Conservation (phyloP, 2,888 invertebrate genomes). For the Hedychridium roseum region DNA sequence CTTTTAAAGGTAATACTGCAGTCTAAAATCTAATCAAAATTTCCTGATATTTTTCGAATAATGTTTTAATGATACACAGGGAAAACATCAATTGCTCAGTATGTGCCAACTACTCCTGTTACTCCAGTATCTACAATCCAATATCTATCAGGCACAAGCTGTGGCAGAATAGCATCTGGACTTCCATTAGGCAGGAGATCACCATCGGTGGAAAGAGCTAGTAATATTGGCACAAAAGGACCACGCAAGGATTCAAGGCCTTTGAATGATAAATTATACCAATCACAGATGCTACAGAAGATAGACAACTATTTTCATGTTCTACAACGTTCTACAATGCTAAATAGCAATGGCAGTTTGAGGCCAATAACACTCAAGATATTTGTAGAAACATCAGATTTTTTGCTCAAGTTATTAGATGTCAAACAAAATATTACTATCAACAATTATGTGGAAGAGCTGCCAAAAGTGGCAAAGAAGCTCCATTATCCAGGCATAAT, state of each 20-base stretch:
- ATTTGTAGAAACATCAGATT: conserved; percentile 50
- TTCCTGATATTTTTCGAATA: neutral
- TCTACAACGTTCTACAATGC: conserved; percentile 34
- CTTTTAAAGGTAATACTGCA: conserved; percentile 24
- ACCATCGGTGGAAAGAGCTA: conserved; percentile 51
- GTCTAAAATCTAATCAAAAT: neutral
- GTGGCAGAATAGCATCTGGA: conserved; percentile 2
- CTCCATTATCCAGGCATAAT: conserved; percentile 68
- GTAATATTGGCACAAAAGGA: conserved; percentile 36
- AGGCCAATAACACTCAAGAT: conserved; percentile 54
- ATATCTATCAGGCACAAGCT: no score
- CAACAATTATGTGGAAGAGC: conserved; percentile 59
- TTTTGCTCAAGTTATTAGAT: conserved; percentile 43
- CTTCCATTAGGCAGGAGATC: conserved; percentile 34
- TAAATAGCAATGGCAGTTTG: conserved; percentile 51
- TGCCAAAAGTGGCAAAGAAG: conserved; percentile 66
- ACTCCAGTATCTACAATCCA: no score
- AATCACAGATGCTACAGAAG: conserved; percentile 46
- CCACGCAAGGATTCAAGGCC: conserved; percentile 52
- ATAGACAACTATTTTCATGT: conserved; percentile 50
- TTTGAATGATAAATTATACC: conserved; percentile 52
- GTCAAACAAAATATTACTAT: conserved; percentile 43
- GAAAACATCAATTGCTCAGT: conserved; percentile 26
- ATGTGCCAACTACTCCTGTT: conserved; percentile 27
- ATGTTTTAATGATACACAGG: conserved; percentile 13